Evolutionary conservation across 2,888 invertebrate genomes (phyloP), one percentile per base, ranked within the genome.

Genomic region (Dryomyza anilis): DNA sequence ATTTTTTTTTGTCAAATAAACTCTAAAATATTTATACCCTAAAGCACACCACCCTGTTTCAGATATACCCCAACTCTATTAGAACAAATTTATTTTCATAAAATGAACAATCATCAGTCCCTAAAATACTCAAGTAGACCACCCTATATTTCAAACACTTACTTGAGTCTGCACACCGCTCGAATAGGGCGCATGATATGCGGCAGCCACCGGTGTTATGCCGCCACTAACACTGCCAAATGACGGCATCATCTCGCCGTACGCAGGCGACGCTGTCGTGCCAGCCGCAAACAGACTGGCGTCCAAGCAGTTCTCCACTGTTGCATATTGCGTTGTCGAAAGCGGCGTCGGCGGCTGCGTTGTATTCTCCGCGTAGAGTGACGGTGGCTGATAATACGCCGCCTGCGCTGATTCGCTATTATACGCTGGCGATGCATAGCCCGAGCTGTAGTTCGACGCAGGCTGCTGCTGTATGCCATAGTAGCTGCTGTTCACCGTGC

Each of bases 391-490:
- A 4, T 61, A 56, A 29, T 8, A 62, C 36, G 52, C 23, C 45
- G 68, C 45, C 25, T 64, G 55, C 39, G 68, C 70, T 25, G 72
- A 74, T 33, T 68, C 66, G 53, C 60, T 55, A 21, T 58, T 66
- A 33, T 80, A 79, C 2, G 79, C 78, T 30, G 79, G 79, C 36
- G 79, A 79, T 48, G 80, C 80, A 67, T 79, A 79, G 23, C 79
- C 80, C 14, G 79, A 79, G 65, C 80, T 79, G 45, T 79, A 79
- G 63, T 80, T 80, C 3, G 79, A 80, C 67, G 78, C 80, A 39
- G 80, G 73, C 58, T 78, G 79, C 75, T 78, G 74, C n/a, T n/a
- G n/a, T n/a, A n/a, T n/a, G 62, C 64, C 66, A 21, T 78, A 79
- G 56, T 75, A 80, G 14, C 67, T 64, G 46, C 71, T 74, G 45